Base-by-base conservation (phyloP, 2,888 invertebrate genomes). In the Monopis laevigella region DNA sequence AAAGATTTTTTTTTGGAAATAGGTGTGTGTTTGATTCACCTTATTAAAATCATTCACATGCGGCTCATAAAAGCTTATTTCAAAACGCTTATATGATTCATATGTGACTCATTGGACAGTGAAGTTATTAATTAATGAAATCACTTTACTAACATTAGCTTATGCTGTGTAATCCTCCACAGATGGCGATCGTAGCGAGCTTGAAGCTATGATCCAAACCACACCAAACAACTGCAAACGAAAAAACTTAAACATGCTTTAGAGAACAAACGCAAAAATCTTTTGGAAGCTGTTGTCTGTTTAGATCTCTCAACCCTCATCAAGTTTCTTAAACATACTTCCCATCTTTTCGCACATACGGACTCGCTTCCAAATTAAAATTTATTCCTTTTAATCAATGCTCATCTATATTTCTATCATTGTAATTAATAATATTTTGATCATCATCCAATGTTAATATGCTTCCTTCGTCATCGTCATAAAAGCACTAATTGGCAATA, bases 141-240 rank as follows among this genome's bases (percentile, higher is more conserved):
- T 63, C 68, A 68, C 65, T 47, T 46, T 51, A 69, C 64, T 71
- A 71, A 74, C 64, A 48, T 55, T 65, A 65, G 78, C 74, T 75
- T 75, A 75, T 63, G 75, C 78, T 68, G 68, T 78, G 68, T 78
- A 75, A 77, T 75, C 75, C 67, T 78, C 65, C 82, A 77, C 82
- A 82, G 82, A 82, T 82, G 82, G 82, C 67, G 82, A 82, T 75
- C 82, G 78, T 81, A 82, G 82, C 71, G 82, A 82, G 72, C 80
- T 82, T 64, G 82, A 82, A 51, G 82, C 74, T 80, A 82, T 82
- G 82, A 82, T 82, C 63, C 81, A 81, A 82, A 82, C 75, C 51
- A 82, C 81, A 74, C 82, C 82, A 74, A 82, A 82, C 80, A 80
- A 82, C 82, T 82, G 81, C 80, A 82, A 82, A 82, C 70, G 82